Base-by-base conservation (phyloP, 2,113 vertebrate genomes). In the Seriola rivoliana region DNA sequence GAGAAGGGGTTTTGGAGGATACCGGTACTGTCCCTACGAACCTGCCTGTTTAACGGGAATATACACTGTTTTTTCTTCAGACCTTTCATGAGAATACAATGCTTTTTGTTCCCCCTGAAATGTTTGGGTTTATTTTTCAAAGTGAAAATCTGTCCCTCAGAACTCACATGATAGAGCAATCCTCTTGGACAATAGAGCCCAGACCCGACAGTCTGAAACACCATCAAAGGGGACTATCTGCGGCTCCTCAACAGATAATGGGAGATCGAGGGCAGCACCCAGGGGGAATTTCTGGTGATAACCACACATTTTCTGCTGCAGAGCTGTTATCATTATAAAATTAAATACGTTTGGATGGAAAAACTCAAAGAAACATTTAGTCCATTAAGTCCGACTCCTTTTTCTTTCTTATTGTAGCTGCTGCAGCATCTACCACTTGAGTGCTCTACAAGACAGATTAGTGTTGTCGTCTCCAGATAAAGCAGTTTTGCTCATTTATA, bases 211-310 rank as follows among this genome's bases (percentile, higher is more conserved):
- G 71, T 74, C 65, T 21, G 67, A 12, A 6, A 50, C 63, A n/a
- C 40, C 71, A 70, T 65, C 78, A 79, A 86, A 77, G 32, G 21
- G 25, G 21, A 55, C 62, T 62, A 44, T 88, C 38, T 68, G 71
- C 17, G 1, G 62, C 81, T 81, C 66, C 50, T 86, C 58, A 52
- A 3, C 42, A 81, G 85, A 88, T 85, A 85, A 88, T 66, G 36
- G 71, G 62, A 55, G 25, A 63, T 76, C 14, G 42, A 55, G 46
- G 77, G 71, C 62, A 60, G 69, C 68, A 55, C 48, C 46, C 17
- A 19, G 40, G 64, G 60, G 54, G 60, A 40, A 75, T 74, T 80
- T 88, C 32, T 82, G 71, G 25, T 78, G 86, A 82, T 84, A 90
- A 86, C 62, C 72, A 38, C 59, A 74, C 72, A 62, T 65, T 78